Base-by-base conservation (phyloP, 1,140 invertebrate genomes). In the Hetaerina americana region DNA sequence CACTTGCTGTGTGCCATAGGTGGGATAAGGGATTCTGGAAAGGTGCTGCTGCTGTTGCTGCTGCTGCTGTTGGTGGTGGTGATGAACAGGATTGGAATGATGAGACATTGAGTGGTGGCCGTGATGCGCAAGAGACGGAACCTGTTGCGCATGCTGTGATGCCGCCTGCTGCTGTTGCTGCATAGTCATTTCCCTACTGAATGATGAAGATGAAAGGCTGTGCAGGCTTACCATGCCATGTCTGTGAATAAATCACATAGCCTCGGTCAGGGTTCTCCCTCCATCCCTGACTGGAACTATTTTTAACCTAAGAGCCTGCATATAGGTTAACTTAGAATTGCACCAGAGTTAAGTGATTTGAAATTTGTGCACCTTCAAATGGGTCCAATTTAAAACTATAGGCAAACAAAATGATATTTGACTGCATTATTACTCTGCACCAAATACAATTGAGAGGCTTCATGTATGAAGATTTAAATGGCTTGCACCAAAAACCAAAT, bases 41-140 rank as follows among this genome's bases (percentile, higher is more conserved):
- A 24, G 69, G n/a, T 25, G n/a, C 25, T 80, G 83, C 72, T 77
- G 77, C 40, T 78, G 79, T 71, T 79, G 78, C 69, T 80, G 80
- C 70, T 81, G 71, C 72, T 78, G 76, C 75, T 83, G 73, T 75
- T 77, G 31, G 71, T 76, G 5, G 72, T 66, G 25, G n/a, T n/a
- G n/a, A n/a, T n/a, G n/a, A n/a, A n/a, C n/a, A 72, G 26, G 27
- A 25, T 5, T 57, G 27, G 28, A 25, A n/a, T 26, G 26, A 57
- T 22, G 18, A 71, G 22, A n/a, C 15, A 28, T 49, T 3, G 18
- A 71, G 68, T 27, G 68, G 25, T 15, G 70, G 67, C 26, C 49
- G 31, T 72, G 31, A 26, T 69, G 29, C 27, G 68, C 49, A 8
- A 66, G n/a, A 22, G 49, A 69, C 22, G 66, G 69, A 71, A 49